Base-by-base conservation (phyloP, 2,113 vertebrate genomes). In the Xerus inauris region DNA sequence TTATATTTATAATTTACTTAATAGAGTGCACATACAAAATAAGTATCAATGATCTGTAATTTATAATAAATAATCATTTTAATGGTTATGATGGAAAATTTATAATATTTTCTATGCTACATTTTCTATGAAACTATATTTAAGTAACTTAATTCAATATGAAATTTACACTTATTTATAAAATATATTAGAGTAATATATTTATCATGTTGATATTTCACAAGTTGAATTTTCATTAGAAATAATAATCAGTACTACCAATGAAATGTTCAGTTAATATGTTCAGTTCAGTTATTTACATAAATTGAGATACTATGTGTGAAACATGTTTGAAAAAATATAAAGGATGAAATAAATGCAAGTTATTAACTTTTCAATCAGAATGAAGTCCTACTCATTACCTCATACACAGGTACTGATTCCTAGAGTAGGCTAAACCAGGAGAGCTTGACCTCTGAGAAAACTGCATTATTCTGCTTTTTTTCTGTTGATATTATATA, bases 181-280 rank as follows among this genome's bases (percentile, higher is more conserved):
- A 42, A 3, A 64, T 62, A 40, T 87, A 22, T n/a, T 87, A 85
- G 22, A 84, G 32, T 72, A 91, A 40, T 45, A 35, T 67, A 47
- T 86, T 89, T 88, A 17, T 92, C 35, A 90, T 77, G 40, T 84
- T 69, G n/a, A 54, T 87, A 87, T 87, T 96, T 83, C 0, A 89
- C 57, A 51, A 89, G 28, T 47, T 87, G 11, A 82, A 38, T 72
- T 94, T 95, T 83, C 77, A 89, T 90, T 81, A 65, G 92, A 79
- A 87, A 81, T 0, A 88, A 1, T 64, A 42, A 87, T 87, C 32
- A 71, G 8, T 71, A 38, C 62, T 93, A 82, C 71, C 80, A 83
- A 67, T 87, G 32, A 90, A 57, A n/a, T 4, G 38, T 49, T 59
- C 87, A 28, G 17, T 87, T 94, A 89, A 69, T 45, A 24, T 80